phyloP scores from a whole-genome alignment of 2,888 invertebrate species.

The Bursaphelenchus okinawaensis region DNA sequence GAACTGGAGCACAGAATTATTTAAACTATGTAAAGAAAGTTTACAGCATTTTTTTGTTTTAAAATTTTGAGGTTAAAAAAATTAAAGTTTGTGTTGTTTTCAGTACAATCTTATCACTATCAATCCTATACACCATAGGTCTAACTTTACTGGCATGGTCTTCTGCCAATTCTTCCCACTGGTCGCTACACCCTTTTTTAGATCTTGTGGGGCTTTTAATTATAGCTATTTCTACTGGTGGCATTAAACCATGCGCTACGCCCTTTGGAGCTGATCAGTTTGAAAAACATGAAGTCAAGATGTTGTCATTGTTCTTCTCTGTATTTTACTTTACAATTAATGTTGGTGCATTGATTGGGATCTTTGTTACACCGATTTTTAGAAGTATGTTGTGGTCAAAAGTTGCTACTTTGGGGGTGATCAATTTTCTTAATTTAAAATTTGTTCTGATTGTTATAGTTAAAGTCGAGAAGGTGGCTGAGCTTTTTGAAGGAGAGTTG shows the following conservation, averaged over 20 bases:
- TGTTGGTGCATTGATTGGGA: constrained; percentile 78
- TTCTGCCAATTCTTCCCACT: constrained; percentile 58
- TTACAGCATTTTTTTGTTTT: too few species aligned
- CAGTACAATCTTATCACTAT: constrained; percentile 79
- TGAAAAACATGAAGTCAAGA: constrained; percentile 62
- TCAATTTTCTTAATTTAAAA: too few species aligned
- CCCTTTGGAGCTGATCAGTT: constrained; percentile 63
- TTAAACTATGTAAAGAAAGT: too few species aligned
- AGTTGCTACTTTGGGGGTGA: too few species aligned
- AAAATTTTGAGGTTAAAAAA: too few species aligned
- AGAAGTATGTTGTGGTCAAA: constrained; percentile 65
- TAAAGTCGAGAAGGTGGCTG: too few species aligned
- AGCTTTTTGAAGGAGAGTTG: too few species aligned
- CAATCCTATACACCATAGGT: constrained; percentile 79
- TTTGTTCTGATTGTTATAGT: too few species aligned
- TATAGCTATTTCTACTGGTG: constrained; percentile 61
- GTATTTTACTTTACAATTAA: constrained; percentile 91
- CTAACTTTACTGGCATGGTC: constrained; percentile 70
- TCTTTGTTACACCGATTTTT: constrained; percentile 79
- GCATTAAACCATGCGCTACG: constrained; percentile 63
- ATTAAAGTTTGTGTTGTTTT: too few species aligned
- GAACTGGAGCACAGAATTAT: too few species aligned
- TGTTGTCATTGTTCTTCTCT: constrained; percentile 82
- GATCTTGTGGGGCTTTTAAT: constrained; percentile 59
- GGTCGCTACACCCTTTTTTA: constrained; percentile 47